These are phyloP conservation scores for Donacobius atricapilla DNA, from an alignment of 2,113 vertebrate genomes.

Conservation along the genomic window DNA sequence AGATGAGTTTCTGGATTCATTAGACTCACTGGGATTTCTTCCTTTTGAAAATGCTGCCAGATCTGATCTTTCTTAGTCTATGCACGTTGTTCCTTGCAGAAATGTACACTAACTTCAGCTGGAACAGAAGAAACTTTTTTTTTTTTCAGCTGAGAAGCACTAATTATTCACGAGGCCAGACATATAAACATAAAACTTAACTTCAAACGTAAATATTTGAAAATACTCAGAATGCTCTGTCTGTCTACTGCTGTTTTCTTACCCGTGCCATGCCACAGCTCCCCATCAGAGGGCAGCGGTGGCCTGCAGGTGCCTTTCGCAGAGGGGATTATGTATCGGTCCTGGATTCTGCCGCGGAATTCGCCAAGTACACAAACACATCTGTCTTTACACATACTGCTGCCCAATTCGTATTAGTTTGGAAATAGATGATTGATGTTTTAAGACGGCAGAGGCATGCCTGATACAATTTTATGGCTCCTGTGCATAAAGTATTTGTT, in stretches of 20 bases:
- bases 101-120: not conserved
- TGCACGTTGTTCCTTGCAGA: not conserved
- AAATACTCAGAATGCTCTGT: not conserved
- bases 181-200: not conserved
- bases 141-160: not conserved
- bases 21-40: not conserved
- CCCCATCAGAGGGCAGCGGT: conserved; percentile 36
- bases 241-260: rapidly evolving
- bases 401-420: not conserved
- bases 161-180: not conserved
- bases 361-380: not conserved
- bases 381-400: not conserved
- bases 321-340: not conserved
- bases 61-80: not conserved
- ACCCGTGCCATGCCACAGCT: not conserved
- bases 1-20: not conserved
- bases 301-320: not conserved
- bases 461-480: not conserved
- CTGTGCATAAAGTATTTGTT: not conserved
- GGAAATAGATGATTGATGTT: not conserved
- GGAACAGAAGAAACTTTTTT: not conserved
- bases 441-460: not conserved
- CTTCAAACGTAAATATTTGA: not conserved
- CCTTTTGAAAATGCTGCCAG: not conserved
- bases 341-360: not conserved